Base-by-base conservation (phyloP, 2,797 vertebrate genomes). In the Gymnocypris eckloni region DNA sequence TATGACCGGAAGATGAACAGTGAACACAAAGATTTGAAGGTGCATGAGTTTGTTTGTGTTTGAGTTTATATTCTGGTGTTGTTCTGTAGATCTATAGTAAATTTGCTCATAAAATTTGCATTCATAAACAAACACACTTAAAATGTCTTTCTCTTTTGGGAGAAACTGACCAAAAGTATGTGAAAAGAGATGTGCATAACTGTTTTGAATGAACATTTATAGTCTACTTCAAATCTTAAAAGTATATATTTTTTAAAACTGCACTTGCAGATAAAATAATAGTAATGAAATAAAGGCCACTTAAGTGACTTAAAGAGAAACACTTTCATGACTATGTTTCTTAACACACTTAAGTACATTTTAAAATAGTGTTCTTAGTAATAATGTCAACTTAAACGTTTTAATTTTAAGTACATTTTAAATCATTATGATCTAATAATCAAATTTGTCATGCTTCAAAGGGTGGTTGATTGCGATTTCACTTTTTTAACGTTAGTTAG, bases 1-100 rank as follows among this genome's bases (percentile, higher is more conserved):
- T 79, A 72, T 56, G 79, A 82, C 50, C 43, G 59, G 64, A 10
- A 37, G 82, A 84, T 82, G 83, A 87, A 84, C 71, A 82, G 83
- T 67, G 56, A 88, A 61, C 81, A n/a, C 10, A 48, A 70, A 69
- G 18, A 67, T 50, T 69, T 81, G 54, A 69, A 39, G 22, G 37
- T 43, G 54, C 37, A 61, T 43, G 37, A 59, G 48, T 66, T 67
- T 64, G 15, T 66, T 66, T 25, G 59, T 66, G 20, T 22, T 72
- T 37, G 12, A 52, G 11, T 76, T 33, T 76, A 22, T 37, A 37
- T 37, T 37, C 18, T 7, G 28, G 28, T 20, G 73, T 20, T 52
- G 48, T 37, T 28, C 13, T 50, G n/a, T n/a, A 10, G 8, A 25
- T 64, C 59, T 25, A 13, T n/a, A 18, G 13, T 8, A 6, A 75